Conservation (phyloP, 2,888 invertebrate genomes). For the Kryphioiulus occultus region DNA sequence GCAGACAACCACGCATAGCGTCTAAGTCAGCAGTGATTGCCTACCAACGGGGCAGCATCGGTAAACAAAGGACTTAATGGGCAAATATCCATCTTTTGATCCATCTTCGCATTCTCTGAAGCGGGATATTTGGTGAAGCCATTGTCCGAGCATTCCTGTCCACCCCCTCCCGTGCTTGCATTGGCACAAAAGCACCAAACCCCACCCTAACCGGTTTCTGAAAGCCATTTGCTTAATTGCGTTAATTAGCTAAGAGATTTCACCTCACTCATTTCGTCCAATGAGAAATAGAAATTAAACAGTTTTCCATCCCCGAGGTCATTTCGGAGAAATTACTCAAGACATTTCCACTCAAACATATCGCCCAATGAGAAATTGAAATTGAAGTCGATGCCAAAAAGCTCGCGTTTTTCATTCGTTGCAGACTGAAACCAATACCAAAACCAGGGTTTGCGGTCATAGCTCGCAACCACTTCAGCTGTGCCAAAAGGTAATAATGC, state of each 20-base stretch:
- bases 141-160: background rate
- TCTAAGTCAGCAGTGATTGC: background rate
- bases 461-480: background rate
- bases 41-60: background rate
- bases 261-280: background rate
- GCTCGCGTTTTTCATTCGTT: background rate
- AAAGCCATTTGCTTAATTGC: constrained; percentile 9
- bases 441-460: background rate
- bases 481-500: background rate
- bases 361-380: too few species aligned
- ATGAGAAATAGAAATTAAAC: background rate
- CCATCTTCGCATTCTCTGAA: background rate
- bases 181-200: background rate
- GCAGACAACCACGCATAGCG: background rate
- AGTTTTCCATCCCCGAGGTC: too few species aligned
- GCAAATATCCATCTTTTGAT: background rate
- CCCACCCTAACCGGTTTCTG: background rate
- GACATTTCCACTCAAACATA: too few species aligned
- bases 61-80: background rate
- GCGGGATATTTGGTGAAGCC: background rate
- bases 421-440: background rate
- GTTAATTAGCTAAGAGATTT: constrained; percentile 13
- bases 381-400: background rate
- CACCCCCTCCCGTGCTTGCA: background rate
- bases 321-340: background rate